These are phyloP conservation scores for Xerus rutilus DNA, from an alignment of 2,797 vertebrate genomes.

Conservation along the genomic window DNA sequence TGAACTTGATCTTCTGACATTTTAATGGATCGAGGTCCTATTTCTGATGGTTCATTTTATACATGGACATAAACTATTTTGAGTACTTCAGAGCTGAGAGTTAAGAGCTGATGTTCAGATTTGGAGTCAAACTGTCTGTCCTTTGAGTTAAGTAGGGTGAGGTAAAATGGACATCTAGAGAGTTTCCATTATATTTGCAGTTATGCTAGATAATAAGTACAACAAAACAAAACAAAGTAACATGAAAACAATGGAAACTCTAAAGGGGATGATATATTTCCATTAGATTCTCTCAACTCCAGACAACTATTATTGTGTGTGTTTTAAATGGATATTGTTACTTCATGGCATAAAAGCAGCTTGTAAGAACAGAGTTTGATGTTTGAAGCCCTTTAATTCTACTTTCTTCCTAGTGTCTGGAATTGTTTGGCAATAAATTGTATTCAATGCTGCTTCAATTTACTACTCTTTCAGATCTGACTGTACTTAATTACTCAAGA, in stretches of 20 bases:
- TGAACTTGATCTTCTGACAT: conserved; percentile 86
- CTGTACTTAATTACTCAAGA: conserved; percentile 84
- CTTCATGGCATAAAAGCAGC: conserved; percentile 58
- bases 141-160: conserved; percentile 51
- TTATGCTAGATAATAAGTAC: conserved; percentile 67
- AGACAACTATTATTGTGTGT: conserved; percentile 44
- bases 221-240: conserved; percentile 58
- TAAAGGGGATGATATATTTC: conserved; percentile 39
- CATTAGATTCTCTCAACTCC: neutral
- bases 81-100: conserved; percentile 81
- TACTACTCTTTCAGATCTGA: conserved; percentile 81
- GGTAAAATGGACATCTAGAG: conserved; percentile 46
- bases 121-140: conserved; percentile 82
- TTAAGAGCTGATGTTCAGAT: conserved; percentile 80
- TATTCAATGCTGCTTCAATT: conserved; percentile 79
- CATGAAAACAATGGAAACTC: neutral
- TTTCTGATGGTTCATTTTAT: conserved; percentile 87
- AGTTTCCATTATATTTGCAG: conserved; percentile 26
- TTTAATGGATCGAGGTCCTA: conserved; percentile 85
- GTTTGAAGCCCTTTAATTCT: conserved; percentile 71
- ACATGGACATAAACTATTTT: conserved; percentile 84
- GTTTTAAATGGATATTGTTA: conserved; percentile 68
- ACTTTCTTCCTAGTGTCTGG: conserved; percentile 77
- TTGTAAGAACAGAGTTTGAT: conserved; percentile 67
- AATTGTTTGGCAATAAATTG: conserved; percentile 83